These are phyloP conservation scores for Alentia gelatinosa DNA, from an alignment of 2,888 invertebrate species.

Conservation along the genomic window DNA sequence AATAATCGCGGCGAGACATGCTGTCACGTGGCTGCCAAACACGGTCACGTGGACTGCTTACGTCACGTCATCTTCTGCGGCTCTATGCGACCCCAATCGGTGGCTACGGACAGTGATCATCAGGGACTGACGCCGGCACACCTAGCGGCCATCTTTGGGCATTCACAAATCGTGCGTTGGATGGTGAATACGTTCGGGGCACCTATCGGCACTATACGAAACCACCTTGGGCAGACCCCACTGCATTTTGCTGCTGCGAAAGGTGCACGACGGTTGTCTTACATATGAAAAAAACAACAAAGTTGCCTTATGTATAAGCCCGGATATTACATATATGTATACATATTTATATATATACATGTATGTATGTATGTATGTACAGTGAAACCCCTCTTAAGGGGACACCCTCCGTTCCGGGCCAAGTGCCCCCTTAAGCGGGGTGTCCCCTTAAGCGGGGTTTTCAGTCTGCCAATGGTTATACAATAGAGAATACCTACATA, in stretches of 20 bases:
- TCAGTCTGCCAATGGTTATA: too few relatives aligned
- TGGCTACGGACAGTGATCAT: not conserved
- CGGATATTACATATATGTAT: too few relatives aligned
- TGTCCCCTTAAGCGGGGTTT: too few relatives aligned
- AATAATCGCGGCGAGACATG: slow-evolving; percentile 65
- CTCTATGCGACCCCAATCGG: not conserved
- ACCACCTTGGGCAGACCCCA: slow-evolving; percentile 62
- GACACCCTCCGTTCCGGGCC: too few relatives aligned
- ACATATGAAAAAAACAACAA: too few relatives aligned
- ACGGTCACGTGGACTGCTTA: slow-evolving; percentile 64
- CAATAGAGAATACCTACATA: too few relatives aligned
- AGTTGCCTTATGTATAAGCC: too few relatives aligned
- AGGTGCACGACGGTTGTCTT: too few relatives aligned
- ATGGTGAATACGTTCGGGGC: slow-evolving; percentile 63
- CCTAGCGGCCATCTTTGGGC: slow-evolving; percentile 63
- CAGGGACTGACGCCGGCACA: slow-evolving; percentile 66
- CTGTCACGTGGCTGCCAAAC: slow-evolving; percentile 63
- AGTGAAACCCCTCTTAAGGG: too few relatives aligned
- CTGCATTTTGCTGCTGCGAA: slow-evolving; percentile 66
- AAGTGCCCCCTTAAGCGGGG: too few relatives aligned
- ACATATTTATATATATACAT: too few relatives aligned
- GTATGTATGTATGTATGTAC: too few relatives aligned
- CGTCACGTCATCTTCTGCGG: slow-evolving; percentile 59
- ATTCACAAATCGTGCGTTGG: slow-evolving; percentile 62
- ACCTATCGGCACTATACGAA: slow-evolving; percentile 62